These are phyloP conservation scores for Gymnoscopelus microlampas DNA, from an alignment of 2,797 vertebrate genomes.

Conservation along the genomic window DNA sequence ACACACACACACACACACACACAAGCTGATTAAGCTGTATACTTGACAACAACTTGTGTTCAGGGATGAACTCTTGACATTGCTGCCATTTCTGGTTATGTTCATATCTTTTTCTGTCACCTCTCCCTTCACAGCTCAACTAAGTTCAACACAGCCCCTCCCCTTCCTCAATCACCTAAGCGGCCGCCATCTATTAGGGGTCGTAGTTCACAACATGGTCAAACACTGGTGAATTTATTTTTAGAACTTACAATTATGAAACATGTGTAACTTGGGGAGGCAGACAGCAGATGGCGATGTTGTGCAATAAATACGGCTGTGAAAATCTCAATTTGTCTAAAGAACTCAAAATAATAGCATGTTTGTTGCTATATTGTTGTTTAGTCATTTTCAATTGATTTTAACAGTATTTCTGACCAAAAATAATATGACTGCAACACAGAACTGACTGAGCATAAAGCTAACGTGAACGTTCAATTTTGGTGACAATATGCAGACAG, in stretches of 20 bases:
- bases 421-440: not conserved
- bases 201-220: not conserved
- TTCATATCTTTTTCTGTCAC: not conserved
- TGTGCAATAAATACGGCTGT: constrained; percentile 35
- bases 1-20: too few species aligned
- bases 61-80: not conserved
- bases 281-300: constrained; percentile 63
- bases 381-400: not conserved
- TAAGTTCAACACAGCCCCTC: not conserved
- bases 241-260: not conserved
- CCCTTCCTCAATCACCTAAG: not conserved
- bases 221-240: constrained; percentile 19
- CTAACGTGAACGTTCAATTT: constrained; percentile 19
- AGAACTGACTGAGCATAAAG: not conserved
- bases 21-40: too few species aligned
- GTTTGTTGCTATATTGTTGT: constrained; percentile 12
- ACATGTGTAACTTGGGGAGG: constrained; percentile 9
- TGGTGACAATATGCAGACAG: constrained; percentile 9
- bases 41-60: too few species aligned
- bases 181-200: too few species aligned
- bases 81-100: not conserved
- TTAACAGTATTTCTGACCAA: not conserved
- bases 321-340: not conserved
- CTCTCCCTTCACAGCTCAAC: not conserved
- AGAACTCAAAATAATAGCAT: constrained; percentile 6